These are phyloP conservation scores for Halocynthia roretzi DNA, from an alignment of 23 tunicate genomes.

Conservation along the genomic window DNA sequence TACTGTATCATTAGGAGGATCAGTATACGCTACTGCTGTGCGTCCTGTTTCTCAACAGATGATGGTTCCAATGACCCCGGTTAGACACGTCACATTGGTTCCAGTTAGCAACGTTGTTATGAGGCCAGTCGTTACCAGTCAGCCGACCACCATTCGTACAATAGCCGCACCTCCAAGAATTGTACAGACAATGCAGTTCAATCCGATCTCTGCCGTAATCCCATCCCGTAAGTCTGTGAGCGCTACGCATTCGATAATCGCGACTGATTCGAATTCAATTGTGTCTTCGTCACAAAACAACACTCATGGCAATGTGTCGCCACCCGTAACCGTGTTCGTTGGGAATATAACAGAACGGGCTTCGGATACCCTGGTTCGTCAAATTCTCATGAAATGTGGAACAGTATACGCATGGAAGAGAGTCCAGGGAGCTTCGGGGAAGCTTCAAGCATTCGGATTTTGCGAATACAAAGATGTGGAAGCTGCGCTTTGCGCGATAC, in stretches of 20 bases:
- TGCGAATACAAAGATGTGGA: slow-evolving; percentile 96
- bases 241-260: slow-evolving; percentile 9
- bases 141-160: slow-evolving; percentile 5
- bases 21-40: slow-evolving; percentile 67
- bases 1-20: not conserved
- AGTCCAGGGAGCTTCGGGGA: slow-evolving; percentile 95
- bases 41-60: slow-evolving; percentile 58
- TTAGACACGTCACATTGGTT: slow-evolving; percentile 63
- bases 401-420: slow-evolving; percentile 90
- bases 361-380: slow-evolving; percentile 84
- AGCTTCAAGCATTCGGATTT: slow-evolving; percentile 96
- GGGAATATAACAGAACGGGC: slow-evolving; percentile 97
- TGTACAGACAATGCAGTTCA: slow-evolving; percentile 8
- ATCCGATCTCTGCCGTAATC: not conserved
- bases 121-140: slow-evolving; percentile 10
- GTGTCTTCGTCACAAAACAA: slow-evolving; percentile 26
- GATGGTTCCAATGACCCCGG: slow-evolving; percentile 93
- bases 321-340: slow-evolving; percentile 92
- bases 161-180: slow-evolving; percentile 29
- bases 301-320: slow-evolving; percentile 25
- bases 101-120: slow-evolving; percentile 17
- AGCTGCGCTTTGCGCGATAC: slow-evolving; percentile 88
- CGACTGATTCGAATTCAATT: slow-evolving; percentile 30
- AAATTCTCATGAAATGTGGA: slow-evolving; percentile 97
- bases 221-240: not conserved